phyloP scores from a whole-genome alignment of 2,113 vertebrate genomes.

The Odontesthes bonariensis region DNA sequence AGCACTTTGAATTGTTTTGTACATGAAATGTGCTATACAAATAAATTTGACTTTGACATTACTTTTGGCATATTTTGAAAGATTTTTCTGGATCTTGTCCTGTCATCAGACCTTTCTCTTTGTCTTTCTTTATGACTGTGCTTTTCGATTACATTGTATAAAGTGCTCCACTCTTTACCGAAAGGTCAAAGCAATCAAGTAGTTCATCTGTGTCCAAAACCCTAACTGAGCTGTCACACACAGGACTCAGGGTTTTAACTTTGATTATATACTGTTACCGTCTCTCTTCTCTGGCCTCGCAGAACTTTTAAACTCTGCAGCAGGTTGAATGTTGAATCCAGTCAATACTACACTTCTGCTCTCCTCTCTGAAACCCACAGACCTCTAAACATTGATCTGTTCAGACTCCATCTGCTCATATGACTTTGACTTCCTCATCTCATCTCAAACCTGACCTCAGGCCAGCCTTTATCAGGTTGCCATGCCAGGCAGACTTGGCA shows the following conservation, averaged over 20 bases:
- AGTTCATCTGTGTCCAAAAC: background rate
- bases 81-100: background rate
- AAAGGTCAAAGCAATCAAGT: background rate
- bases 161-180: background rate
- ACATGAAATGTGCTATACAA: no score
- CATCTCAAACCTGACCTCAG: slow-evolving; percentile 20
- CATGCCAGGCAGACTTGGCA: slow-evolving; percentile 32
- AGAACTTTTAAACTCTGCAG: background rate
- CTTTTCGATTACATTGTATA: background rate
- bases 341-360: background rate
- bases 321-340: background rate
- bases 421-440: background rate
- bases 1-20: no score
- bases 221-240: background rate
- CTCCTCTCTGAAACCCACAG: slow-evolving; percentile 8
- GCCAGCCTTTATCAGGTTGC: slow-evolving; percentile 8
- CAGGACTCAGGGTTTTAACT: background rate
- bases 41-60: no score
- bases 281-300: background rate
- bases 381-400: slow-evolving; percentile 11
- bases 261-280: background rate
- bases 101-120: background rate
- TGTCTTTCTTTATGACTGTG: background rate
- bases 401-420: slow-evolving; percentile 22
- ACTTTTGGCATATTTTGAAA: background rate